A percentile compares a stretch with the other conserved stretches of the same genome.
phyloP scores from a whole-genome alignment of 2,797 vertebrate genomes.

The Halcyon smyrnensis region DNA sequence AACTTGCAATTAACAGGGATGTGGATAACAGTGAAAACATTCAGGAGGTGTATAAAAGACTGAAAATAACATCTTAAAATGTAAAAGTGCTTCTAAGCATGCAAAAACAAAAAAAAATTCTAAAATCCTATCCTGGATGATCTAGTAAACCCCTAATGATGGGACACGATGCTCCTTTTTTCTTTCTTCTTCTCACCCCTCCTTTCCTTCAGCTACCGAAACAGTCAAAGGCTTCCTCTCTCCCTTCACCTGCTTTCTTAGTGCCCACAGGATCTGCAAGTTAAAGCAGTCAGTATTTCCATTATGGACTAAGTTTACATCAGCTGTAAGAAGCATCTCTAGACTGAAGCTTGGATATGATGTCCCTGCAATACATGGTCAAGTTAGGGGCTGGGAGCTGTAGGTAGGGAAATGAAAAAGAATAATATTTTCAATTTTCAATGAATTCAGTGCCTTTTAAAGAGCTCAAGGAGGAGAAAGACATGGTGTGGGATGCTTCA shows the following conservation, averaged over 20 bases:
- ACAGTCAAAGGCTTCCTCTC: neutral
- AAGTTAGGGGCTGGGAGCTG: neutral
- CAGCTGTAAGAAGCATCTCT: neutral
- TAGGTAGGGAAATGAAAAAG: neutral
- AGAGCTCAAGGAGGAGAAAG: neutral
- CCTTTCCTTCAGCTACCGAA: neutral
- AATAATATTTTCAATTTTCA: neutral
- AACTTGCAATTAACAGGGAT: neutral
- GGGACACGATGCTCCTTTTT: rapidly evolving
- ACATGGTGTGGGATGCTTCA: neutral
- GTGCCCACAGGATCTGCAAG: neutral
- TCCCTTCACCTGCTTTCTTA: neutral
- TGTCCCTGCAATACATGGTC: neutral
- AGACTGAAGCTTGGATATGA: neutral
- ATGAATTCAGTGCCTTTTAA: neutral
- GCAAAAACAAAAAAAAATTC: neutral
- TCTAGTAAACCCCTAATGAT: neutral
- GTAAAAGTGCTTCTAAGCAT: neutral
- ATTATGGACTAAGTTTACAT: neutral
- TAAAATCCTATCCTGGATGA: neutral
- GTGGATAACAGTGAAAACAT: neutral
- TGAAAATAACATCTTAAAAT: neutral
- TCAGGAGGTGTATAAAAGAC: neutral
- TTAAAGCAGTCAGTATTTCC: neutral
- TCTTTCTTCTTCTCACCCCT: neutral